Conservation (phyloP, 2,888 invertebrate genomes). For the Diaperis boleti region DNA sequence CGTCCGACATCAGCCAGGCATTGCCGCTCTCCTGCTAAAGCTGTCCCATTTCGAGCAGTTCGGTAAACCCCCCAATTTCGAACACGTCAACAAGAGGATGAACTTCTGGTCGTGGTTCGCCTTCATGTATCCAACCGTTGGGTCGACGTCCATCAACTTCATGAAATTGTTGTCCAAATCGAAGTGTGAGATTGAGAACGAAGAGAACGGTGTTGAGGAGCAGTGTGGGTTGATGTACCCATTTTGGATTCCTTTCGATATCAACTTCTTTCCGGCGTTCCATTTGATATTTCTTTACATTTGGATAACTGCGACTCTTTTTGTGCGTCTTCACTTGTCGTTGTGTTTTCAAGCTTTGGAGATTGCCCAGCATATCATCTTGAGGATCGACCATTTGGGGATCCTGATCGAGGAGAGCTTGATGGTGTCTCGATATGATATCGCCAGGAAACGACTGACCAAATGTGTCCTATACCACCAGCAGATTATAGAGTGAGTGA, state of each 20-base stretch:
- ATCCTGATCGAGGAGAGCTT: slow-evolving; percentile 2
- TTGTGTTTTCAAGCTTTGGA: slow-evolving; percentile 9
- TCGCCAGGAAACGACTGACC: not conserved
- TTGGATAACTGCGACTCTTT: not conserved
- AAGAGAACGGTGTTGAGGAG: not conserved
- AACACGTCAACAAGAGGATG: not conserved
- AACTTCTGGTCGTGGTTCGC: slow-evolving; percentile 6
- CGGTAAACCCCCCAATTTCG: slow-evolving; percentile 5
- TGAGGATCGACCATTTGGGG: slow-evolving; percentile 10
- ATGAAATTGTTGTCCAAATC: not conserved
- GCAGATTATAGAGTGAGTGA: not conserved
- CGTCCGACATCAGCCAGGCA: not conserved
- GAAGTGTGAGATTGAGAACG: not conserved
- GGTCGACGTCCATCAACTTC: not conserved
- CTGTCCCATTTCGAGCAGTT: slow-evolving; percentile 2
- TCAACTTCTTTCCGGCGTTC: slow-evolving; percentile 10
- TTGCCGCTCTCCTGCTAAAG: not conserved
- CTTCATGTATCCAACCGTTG: slow-evolving; percentile 8
- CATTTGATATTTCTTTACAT: slow-evolving; percentile 4
- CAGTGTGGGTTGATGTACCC: slow-evolving; percentile 11
- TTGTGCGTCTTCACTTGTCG: slow-evolving; percentile 1
- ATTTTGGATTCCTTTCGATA: slow-evolving; percentile 17
- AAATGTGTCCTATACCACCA: slow-evolving; percentile 4
- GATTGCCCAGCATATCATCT: slow-evolving; percentile 11
- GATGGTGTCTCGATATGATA: not conserved